A percentile compares a stretch with the other conserved stretches of the same genome.
These are phyloP conservation scores for Molossus alvarezi DNA, from an alignment of 2,797 vertebrate genomes.

Conservation along the genomic window DNA sequence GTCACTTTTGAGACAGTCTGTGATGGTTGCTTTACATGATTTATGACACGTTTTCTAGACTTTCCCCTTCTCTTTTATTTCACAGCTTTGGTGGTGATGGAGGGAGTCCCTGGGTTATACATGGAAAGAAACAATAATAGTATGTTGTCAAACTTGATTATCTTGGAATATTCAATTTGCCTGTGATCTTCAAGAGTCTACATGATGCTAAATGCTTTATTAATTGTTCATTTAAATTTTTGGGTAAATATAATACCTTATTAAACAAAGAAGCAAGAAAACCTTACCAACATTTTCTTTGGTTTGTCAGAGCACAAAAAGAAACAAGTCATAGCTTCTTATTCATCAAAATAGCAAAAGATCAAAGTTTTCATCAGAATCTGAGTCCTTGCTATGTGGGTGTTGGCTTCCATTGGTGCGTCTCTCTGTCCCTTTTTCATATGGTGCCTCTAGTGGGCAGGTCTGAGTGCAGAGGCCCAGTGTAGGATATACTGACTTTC, in stretches of 20 bases:
- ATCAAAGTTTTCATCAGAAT: not conserved
- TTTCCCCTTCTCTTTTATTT: conserved; percentile 37
- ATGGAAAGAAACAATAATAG: conserved; percentile 26
- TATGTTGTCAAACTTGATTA: conserved; percentile 75
- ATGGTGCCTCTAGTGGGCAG: not conserved
- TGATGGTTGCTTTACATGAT: conserved; percentile 17
- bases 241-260: conserved; percentile 68
- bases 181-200: conserved; percentile 73
- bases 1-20: conserved; percentile 10
- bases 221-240: conserved; percentile 82
- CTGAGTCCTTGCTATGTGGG: not conserved
- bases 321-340: conserved; percentile 41
- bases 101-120: not conserved
- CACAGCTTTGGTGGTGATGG: conserved; percentile 30
- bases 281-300: conserved; percentile 70
- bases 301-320: conserved; percentile 69
- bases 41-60: not conserved
- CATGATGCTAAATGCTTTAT: conserved; percentile 81
- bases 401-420: not conserved
- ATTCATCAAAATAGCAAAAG: conserved; percentile 55
- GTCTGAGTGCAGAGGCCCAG: not conserved
- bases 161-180: conserved; percentile 73
- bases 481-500: not conserved
- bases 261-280: conserved; percentile 78
- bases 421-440: not conserved